phyloP scores from a whole-genome alignment of 2,113 vertebrate species.

The Cnemophilus loriae region DNA sequence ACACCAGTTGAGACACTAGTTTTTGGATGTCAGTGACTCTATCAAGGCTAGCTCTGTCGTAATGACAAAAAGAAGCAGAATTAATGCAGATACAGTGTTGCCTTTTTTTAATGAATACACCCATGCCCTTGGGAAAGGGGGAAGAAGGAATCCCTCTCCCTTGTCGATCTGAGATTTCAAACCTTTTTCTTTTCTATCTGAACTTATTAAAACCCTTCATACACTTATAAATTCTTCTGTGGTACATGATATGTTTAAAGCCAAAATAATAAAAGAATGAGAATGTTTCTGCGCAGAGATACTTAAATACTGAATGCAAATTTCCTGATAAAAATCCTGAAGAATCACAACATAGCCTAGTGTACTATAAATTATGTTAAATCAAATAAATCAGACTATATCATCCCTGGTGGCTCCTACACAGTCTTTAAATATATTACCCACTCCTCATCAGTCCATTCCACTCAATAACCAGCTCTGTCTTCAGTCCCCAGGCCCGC shows the following conservation, averaged over 20 bases:
- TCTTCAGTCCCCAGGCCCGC: background rate
- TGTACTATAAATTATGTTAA: conserved; percentile 33
- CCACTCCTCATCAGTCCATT: conserved; percentile 52
- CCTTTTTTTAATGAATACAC: background rate
- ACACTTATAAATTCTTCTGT: conserved; percentile 4
- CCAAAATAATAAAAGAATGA: conserved; percentile 35
- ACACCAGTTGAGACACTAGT: background rate
- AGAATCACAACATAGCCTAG: conserved; percentile 26
- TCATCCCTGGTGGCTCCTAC: conserved; percentile 19
- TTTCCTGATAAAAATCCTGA: conserved; percentile 49
- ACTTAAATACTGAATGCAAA: conserved; percentile 45
- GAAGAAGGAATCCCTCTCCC: background rate
- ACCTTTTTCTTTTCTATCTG: background rate
- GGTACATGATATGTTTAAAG: background rate
- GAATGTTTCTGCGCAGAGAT: conserved; percentile 18
- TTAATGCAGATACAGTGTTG: background rate
- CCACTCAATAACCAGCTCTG: conserved; percentile 51
- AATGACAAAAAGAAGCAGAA: background rate
- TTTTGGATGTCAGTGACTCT: background rate
- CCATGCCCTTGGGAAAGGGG: background rate
- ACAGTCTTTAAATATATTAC: conserved; percentile 54
- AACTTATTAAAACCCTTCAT: conserved; percentile 19
- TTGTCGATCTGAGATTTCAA: background rate
- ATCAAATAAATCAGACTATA: conserved; percentile 55
- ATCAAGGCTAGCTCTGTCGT: background rate